Percentiles rank a stretch among this genome's conserved stretches.
phyloP scores from a whole-genome alignment of 2,113 vertebrate species.

The Orycteropus afer region DNA sequence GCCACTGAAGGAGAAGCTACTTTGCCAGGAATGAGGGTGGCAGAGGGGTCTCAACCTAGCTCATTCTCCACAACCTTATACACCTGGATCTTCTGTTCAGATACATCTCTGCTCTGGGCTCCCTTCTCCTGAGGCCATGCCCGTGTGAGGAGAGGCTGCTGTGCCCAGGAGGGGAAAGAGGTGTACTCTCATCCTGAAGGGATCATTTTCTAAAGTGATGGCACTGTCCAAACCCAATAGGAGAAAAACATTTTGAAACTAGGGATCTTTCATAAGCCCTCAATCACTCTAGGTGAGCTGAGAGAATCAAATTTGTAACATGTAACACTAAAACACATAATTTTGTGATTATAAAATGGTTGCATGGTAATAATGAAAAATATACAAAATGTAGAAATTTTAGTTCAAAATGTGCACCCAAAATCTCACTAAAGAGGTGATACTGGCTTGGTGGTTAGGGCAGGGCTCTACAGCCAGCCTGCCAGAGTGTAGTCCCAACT shows the following conservation, averaged over 20 bases:
- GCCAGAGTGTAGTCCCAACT: not conserved
- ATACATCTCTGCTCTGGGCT: not conserved
- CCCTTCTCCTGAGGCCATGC: not conserved
- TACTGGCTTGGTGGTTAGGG: not conserved
- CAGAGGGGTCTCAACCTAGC: fast-evolving
- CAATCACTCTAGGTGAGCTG: not conserved
- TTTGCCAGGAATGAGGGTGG: not conserved
- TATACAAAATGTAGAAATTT: not conserved
- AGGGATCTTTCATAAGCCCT: not conserved
- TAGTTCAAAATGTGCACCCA: conserved; percentile 24
- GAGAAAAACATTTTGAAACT: not conserved
- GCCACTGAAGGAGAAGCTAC: fast-evolving
- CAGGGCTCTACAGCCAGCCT: not conserved
- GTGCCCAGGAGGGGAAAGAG: conserved; percentile 88
- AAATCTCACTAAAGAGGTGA: not conserved
- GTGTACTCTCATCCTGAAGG: not conserved
- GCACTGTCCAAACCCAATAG: not conserved
- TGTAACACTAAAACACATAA: not conserved
- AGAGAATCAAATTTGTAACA: not conserved
- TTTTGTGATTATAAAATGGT: not conserved
- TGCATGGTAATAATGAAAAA: not conserved
- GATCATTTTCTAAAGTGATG: not conserved
- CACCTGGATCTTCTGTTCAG: not conserved
- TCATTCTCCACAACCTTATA: not conserved
- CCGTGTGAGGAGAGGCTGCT: not conserved